Conservation (phyloP, 2,888 invertebrate species). For the Ectemnius lituratus region DNA sequence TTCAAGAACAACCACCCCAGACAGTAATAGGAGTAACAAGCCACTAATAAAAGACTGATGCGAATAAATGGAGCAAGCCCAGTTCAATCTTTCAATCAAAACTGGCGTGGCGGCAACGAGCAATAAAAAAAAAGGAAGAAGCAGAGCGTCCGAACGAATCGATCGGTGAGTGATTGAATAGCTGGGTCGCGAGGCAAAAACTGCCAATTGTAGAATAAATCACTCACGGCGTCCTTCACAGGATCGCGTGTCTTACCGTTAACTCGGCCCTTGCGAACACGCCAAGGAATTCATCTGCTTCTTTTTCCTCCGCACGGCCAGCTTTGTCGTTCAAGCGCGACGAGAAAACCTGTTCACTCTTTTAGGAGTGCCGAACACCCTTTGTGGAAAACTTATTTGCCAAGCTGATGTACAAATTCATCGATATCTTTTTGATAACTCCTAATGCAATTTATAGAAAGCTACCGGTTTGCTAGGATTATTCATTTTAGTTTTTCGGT, state of each 20-base stretch:
- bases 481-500: too few relatives aligned
- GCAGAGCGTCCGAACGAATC: constrained; percentile 29
- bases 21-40: too few relatives aligned
- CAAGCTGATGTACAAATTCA: too few relatives aligned
- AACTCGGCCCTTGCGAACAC: constrained; percentile 56
- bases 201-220: constrained; percentile 40
- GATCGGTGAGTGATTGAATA: constrained; percentile 15
- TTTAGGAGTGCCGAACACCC: constrained; percentile 23
- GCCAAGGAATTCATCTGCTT: constrained; percentile 46
- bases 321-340: constrained; percentile 59
- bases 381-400: constrained; percentile 13
- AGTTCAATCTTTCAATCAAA: too few relatives aligned
- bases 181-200: constrained; percentile 9
- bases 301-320: constrained; percentile 51
- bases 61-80: too few relatives aligned
- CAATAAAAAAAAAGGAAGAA: constrained; percentile 5
- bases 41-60: too few relatives aligned
- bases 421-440: too few relatives aligned
- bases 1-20: too few relatives aligned
- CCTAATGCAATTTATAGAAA: too few relatives aligned
- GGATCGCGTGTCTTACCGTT: constrained; percentile 54
- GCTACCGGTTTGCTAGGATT: too few relatives aligned
- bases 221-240: constrained; percentile 52
- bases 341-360: constrained; percentile 55
- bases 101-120: not conserved